Base-by-base conservation (phyloP, 2,888 invertebrate genomes). In the Molorchus minor region DNA sequence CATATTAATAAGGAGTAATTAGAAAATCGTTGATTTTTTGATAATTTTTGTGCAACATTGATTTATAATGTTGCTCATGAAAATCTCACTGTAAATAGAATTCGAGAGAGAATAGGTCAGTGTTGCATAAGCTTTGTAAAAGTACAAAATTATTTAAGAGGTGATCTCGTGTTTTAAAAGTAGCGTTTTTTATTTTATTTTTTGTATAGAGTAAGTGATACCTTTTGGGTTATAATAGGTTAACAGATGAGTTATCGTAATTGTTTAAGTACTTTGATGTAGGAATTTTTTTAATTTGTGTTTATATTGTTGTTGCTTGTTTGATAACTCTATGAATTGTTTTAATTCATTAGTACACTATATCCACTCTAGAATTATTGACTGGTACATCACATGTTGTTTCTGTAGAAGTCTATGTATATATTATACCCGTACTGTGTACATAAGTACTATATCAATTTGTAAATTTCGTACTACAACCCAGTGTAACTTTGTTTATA, bases 111-210 rank as follows among this genome's bases (percentile, higher is more conserved):
- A 33, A 54, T 67, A 58, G 61, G 46, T 69, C 69, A 62, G 56
- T 65, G 69, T 64, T 65, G 69, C 60, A 60, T 30, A 57, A 59
- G 54, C 45, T 65, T 64, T 69, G 69, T 68, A 73, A 77, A 77
- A 79, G 79, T 79, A 79, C 79, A 79, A 79, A 79, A 78, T 79
- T 79, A 76, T 77, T 77, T 77, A 75, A 77, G 76, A 75, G 75
- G 75, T 77, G 79, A 79, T 79, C 79, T 80, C 79, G 76, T 75
- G 69, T 76, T 75, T 73, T 77, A 73, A 69, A 65, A 65, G 67
- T 73, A 75, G 73, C 70, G 65, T 69, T 67, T 74, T 76, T 76
- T 71, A 69, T 70, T 72, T 71, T 62, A 58, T 71, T 72, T 64
- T 65, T 73, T 72, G 66, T 69, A 67, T 71, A 69, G 66, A 56